A percentile compares a stretch with the other conserved stretches of the same genome.
phyloP scores from a whole-genome alignment of 2,888 invertebrate genomes.

The Rhamnusium bicolor region DNA sequence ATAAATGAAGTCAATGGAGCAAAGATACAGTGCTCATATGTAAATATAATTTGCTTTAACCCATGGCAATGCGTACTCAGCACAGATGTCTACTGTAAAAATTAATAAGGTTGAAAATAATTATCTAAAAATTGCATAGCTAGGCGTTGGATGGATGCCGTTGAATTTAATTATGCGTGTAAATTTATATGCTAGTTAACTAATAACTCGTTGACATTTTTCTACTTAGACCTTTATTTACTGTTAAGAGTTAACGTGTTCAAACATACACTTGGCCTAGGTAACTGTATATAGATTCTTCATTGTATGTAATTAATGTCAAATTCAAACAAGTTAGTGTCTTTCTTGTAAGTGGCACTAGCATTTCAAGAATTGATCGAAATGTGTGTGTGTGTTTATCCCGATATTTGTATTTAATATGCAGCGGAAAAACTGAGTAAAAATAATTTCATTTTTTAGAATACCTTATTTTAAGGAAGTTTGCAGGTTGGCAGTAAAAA shows the following conservation, averaged over 20 bases:
- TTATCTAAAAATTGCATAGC: conserved; percentile 6
- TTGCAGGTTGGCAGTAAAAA: too few species aligned
- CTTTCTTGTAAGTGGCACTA: background rate
- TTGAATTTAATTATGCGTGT: background rate
- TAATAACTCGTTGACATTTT: background rate
- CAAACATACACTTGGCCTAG: background rate
- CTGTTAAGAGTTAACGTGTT: background rate
- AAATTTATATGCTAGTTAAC: background rate
- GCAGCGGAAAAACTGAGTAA: too few species aligned
- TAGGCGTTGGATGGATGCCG: background rate
- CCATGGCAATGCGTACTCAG: background rate
- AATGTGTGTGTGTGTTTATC: background rate
- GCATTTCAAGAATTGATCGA: background rate
- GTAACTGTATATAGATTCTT: background rate
- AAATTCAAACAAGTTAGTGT: background rate
- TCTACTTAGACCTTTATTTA: background rate
- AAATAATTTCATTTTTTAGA: too few species aligned
- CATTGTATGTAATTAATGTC: background rate
- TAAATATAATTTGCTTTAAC: too few species aligned
- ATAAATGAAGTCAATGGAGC: background rate
- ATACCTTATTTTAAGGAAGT: too few species aligned
- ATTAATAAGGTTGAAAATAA: conserved; percentile 21
- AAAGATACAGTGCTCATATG: background rate
- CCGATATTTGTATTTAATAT: background rate
- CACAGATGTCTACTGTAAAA: background rate